Evolutionary conservation across 2,797 vertebrate species (phyloP).

Genomic region (Anguilla pacifica): DNA sequence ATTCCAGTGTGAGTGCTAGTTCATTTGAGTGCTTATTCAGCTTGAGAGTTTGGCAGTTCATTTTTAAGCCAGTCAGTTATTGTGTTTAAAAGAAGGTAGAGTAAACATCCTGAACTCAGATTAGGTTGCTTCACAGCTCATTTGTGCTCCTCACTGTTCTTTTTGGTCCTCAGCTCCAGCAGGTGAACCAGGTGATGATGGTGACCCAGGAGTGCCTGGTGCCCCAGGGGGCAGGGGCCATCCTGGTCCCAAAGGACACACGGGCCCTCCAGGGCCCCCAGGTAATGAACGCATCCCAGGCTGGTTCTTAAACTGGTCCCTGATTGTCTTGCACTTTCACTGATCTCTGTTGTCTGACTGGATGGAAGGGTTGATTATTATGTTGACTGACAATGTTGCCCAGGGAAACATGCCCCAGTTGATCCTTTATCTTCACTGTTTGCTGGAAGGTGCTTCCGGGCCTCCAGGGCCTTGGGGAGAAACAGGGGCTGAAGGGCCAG

Average conservation of each 20-base stretch:
- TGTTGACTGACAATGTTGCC: neutral
- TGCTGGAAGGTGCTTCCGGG: constrained; percentile 63
- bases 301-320: neutral
- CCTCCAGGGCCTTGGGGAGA: constrained; percentile 62
- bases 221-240: constrained; percentile 55
- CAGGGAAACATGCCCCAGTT: neutral
- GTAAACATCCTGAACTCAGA: neutral
- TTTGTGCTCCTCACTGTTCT: neutral
- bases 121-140: neutral
- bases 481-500: constrained; percentile 59
- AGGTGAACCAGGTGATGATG: constrained; percentile 60
- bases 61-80: neutral
- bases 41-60: neutral
- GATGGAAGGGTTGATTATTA: neutral
- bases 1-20: neutral
- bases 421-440: neutral
- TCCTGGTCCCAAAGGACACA: constrained; percentile 56
- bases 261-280: constrained; percentile 47
- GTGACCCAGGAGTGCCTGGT: constrained; percentile 54
- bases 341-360: neutral
- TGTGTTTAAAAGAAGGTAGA: neutral
- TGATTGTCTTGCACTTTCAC: neutral
- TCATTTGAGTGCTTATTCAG: neutral
- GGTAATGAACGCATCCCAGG: constrained; percentile 43
- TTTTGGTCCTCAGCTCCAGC: constrained; percentile 45